Evolutionary conservation across 2,888 invertebrate genomes (phyloP), one percentile per base, ranked within the genome.

Genomic region (Habrosyne pyritoides): DNA sequence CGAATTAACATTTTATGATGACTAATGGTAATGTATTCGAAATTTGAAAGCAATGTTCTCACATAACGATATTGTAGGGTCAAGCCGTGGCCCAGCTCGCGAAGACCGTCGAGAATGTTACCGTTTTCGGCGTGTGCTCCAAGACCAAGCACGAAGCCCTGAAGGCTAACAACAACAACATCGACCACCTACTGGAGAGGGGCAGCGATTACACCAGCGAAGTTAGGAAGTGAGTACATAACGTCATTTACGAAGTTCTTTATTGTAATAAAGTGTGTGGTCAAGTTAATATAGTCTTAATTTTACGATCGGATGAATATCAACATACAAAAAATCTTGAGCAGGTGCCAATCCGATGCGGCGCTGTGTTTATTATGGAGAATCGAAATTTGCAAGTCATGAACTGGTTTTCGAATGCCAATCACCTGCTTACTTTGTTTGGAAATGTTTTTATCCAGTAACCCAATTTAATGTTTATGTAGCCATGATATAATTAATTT

Each of bases 61-160:
- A 18, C 42, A 42, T 6, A 0, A 30, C 6, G 4, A 18, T 12
- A 28, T 52, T 61, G 21, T 65, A 97, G 97, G 97, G 97, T 50
- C 96, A 96, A 93, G 97, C 97, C 1, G 94, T 98, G 24, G 95
- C 95, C 30, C 97, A 97, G 85, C 91, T 98, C 64, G 95, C 96
- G 58, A 95, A 95, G 87, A 96, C 96, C 0, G 95, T 97, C 52
- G 94, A 95, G 24, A 95, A 97, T 74, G 96, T 97, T 49, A 96
- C 95, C 10, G 94, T 98, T 53, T 96, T 97, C 83, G 98, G 97
- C 26, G 96, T 97, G 2, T 97, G 97, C 81, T 96, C 97, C 53
- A 95, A 96, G 86, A 93, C 93, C 79, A 98, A 98, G 89, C 97
- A 97, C 81, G 97, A 97, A 78, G 94, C 95, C n/a, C 93, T 98